Percentiles rank a stretch among this genome's conserved stretches.
Evolutionary conservation across 1,140 invertebrate genomes (phyloP).

Genomic region (Brachionus calyciflorus): DNA sequence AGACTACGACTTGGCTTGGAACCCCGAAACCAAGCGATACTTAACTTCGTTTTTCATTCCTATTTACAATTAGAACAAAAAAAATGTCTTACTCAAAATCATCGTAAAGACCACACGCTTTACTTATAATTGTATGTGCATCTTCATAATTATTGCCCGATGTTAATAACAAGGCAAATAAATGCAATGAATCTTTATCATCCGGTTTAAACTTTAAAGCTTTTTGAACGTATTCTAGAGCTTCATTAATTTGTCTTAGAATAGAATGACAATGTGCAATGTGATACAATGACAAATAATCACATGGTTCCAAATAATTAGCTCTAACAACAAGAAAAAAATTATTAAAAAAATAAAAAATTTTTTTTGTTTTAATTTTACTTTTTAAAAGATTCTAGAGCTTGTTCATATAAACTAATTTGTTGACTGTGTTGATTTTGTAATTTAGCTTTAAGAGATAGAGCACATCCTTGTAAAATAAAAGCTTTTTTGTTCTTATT

Average conservation of each 20-base stretch:
- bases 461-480: constrained; percentile 78
- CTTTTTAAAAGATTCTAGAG: constrained; percentile 67
- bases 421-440: constrained; percentile 69
- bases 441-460: constrained; percentile 71
- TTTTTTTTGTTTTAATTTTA: constrained; percentile 51
- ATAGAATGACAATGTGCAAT: constrained; percentile 79
- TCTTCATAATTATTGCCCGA: constrained; percentile 77
- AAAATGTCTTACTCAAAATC: constrained; percentile 58
- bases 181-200: constrained; percentile 79
- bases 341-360: neutral
- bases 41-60: too few relatives aligned
- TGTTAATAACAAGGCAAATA: constrained; percentile 77
- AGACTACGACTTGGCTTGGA: too few relatives aligned
- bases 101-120: constrained; percentile 80
- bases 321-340: constrained; percentile 52
- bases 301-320: constrained; percentile 54
- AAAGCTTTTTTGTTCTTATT: constrained; percentile 32
- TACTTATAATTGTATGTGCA: constrained; percentile 72
- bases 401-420: constrained; percentile 64
- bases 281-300: constrained; percentile 76
- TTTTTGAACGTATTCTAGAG: constrained; percentile 72
- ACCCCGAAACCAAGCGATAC: too few relatives aligned
- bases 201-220: constrained; percentile 62
- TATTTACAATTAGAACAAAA: too few relatives aligned
- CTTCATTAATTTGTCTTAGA: constrained; percentile 74